Evolutionary conservation across 2,888 invertebrate species (phyloP).

Genomic region (Drosophila flavopinicola): DNA sequence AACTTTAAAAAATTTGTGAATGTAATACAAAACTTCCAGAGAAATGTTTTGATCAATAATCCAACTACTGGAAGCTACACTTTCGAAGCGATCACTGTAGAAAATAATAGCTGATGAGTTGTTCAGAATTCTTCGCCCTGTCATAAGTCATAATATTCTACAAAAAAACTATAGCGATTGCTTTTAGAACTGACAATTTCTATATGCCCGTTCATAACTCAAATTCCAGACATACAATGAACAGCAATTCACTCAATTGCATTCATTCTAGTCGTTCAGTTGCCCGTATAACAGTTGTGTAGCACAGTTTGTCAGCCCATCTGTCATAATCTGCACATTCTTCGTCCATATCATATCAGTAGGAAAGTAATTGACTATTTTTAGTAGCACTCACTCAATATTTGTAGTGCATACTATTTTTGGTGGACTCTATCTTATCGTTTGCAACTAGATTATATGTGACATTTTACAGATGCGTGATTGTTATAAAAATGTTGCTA

Average conservation of each 20-base stretch:
- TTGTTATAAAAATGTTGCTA: slow-evolving; percentile 20
- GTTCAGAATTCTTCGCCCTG: neutral
- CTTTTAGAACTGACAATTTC: neutral
- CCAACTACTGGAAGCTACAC: no score
- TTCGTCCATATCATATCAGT: slow-evolving; percentile 12
- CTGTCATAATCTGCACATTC: slow-evolving; percentile 18
- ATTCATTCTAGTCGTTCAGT: neutral
- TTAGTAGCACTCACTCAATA: slow-evolving; percentile 22
- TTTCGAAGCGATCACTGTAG: no score
- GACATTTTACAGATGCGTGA: neutral
- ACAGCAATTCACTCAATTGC: neutral
- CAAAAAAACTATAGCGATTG: neutral
- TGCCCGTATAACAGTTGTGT: slow-evolving; percentile 10
- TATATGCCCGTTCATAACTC: slow-evolving; percentile 6
- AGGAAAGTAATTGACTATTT: slow-evolving; percentile 31
- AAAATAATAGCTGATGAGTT: neutral
- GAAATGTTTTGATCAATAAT: no score
- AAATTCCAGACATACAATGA: neutral
- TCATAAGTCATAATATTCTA: neutral
- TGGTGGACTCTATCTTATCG: slow-evolving; percentile 45
- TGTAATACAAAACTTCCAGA: no score
- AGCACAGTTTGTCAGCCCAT: slow-evolving; percentile 12
- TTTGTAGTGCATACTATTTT: no score
- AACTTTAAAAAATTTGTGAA: no score
- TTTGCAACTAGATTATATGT: slow-evolving; percentile 39